Evolutionary conservation across 2,888 invertebrate species (phyloP), one percentile per base, ranked within the genome.

Genomic region (Amiota mariae): DNA sequence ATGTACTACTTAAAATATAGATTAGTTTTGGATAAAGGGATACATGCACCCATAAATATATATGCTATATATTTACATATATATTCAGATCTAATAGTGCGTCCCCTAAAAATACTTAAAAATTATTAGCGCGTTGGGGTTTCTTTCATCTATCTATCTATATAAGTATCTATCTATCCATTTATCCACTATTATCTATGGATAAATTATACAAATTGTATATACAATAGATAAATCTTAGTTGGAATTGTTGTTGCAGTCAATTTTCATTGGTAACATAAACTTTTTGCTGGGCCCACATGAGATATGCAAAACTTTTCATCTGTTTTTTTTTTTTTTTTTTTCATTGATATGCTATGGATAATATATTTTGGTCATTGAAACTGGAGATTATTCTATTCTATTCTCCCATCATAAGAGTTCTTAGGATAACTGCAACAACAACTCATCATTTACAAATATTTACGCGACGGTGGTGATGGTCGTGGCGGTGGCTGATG

Each of bases 271-370:
- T 15, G 54, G 13, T 54, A 15, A 59, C 13, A 18, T 59, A 59
- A 4, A 15, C 10, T 12, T 11, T 59, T 15, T 20, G 18, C 82
- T 84, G 83, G 83, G 83, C 83, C 83, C 83, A 85, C 78, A 81
- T 83, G 51, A 20, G 83, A 84, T 84, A 84, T 84, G 83, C 83
- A 83, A 61, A 81, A 83, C 85, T 83, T 84, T 84, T 36, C 36
- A 36, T 36, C 36, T 36, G 2, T 36, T 36, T 36, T 36, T 36
- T 36, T 24, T 24, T 24, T 24, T 24, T n/a, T n/a, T n/a, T n/a
- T n/a, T n/a, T n/a, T n/a, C 24, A 24, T 24, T 84, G 83, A 84
- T 84, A 84, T 84, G 83, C 85, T 82, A 82, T 83, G 81, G 83
- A 85, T 82, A 15, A 59, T 59, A 59, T 20, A 11, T 15, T 59